phyloP scores from a whole-genome alignment of 2,888 invertebrate species.

The Nephrocerus scutellatus region DNA sequence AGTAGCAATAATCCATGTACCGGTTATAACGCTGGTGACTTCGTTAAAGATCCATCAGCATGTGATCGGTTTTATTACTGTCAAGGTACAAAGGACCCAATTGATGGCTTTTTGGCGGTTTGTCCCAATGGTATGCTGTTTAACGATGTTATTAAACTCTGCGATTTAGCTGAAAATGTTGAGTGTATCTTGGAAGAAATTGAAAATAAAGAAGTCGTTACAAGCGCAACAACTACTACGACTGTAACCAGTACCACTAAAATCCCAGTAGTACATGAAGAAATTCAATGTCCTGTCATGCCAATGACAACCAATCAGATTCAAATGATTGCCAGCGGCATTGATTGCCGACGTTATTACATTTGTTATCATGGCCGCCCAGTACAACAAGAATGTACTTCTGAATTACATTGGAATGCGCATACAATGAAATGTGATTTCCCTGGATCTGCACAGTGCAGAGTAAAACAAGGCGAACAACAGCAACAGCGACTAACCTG shows the following conservation, averaged over 20 bases:
- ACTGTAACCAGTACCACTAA: constrained; percentile 8
- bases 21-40: constrained; percentile 33
- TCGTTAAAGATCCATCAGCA: constrained; percentile 34
- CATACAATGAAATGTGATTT: constrained; percentile 39
- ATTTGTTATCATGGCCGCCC: constrained; percentile 44
- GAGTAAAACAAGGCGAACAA: constrained; percentile 10
- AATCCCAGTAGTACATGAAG: constrained; percentile 23
- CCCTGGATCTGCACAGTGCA: constrained; percentile 36
- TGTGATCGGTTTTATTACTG: constrained; percentile 39
- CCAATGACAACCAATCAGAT: constrained; percentile 6
- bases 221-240: constrained; percentile 11
- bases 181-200: constrained; percentile 23
- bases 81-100: too few relatives aligned
- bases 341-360: constrained; percentile 38
- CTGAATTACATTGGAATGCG: constrained; percentile 41
- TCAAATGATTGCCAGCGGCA: constrained; percentile 29
- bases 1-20: constrained; percentile 25
- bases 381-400: constrained; percentile 37
- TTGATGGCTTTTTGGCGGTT: constrained; percentile 33
- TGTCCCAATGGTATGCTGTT: constrained; percentile 44
- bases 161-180: constrained; percentile 35
- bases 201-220: constrained; percentile 4
- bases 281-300: constrained; percentile 14
- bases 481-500: too few relatives aligned
- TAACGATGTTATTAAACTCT: constrained; percentile 37